These are phyloP conservation scores for Trigoniulus corallinus DNA, from an alignment of 1,140 invertebrate genomes.

Conservation along the genomic window DNA sequence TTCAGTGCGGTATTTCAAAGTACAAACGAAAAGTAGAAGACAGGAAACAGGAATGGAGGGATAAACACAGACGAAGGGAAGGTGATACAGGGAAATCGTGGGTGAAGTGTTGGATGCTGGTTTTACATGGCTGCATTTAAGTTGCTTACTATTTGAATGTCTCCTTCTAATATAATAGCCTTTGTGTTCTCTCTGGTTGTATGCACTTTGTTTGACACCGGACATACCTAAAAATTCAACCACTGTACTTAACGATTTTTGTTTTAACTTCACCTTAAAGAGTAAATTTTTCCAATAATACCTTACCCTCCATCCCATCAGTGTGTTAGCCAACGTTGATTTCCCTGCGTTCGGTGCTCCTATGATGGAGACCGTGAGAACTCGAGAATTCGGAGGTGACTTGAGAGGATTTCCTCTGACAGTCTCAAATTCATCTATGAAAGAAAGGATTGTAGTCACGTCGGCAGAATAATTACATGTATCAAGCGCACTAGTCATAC, in stretches of 20 bases:
- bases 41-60: too few species aligned
- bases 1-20: conserved; percentile 11
- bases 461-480: too few species aligned
- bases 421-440: too few species aligned
- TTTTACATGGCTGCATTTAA: not conserved
- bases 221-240: conserved; percentile 41
- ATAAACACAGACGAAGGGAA: too few species aligned
- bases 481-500: too few species aligned
- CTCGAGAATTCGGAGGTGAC: too few species aligned
- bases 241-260: conserved; percentile 4
- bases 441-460: too few species aligned
- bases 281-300: conserved; percentile 7
- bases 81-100: too few species aligned
- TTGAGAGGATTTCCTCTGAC: too few species aligned
- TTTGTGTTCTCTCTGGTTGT: conserved; percentile 58
- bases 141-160: conserved; percentile 55
- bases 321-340: conserved; percentile 77
- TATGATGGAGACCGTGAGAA: conserved; percentile 68
- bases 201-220: conserved; percentile 73
- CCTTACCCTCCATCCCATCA: conserved; percentile 56
- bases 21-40: not conserved
- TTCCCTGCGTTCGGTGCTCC: conserved; percentile 86
- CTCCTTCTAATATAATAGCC: conserved; percentile 48
- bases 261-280: not conserved
- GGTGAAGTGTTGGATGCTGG: too few species aligned